These are phyloP conservation scores for Habroteleia sp. DNA, from an alignment of 2,888 invertebrate species.

Conservation along the genomic window DNA sequence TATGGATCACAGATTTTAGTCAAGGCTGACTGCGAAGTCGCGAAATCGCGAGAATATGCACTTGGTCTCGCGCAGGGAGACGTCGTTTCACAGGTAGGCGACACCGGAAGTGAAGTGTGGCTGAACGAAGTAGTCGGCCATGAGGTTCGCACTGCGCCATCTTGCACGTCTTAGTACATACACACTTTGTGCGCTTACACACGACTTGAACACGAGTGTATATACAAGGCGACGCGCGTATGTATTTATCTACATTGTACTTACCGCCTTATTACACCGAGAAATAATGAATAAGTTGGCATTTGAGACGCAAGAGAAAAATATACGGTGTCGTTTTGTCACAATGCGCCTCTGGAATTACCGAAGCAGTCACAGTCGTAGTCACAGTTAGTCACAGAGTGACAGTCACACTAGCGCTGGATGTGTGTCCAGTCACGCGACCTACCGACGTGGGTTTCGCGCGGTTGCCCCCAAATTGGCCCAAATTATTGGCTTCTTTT, in stretches of 20 bases:
- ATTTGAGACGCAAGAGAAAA: slow-evolving; percentile 63
- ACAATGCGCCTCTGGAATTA: slow-evolving; percentile 66
- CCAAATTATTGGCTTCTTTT: slow-evolving; percentile 81
- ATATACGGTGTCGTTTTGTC: slow-evolving; percentile 69
- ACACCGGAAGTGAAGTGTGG: slow-evolving; percentile 62
- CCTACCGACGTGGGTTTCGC: slow-evolving; percentile 74
- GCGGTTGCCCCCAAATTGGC: slow-evolving; percentile 80
- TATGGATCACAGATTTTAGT: background rate
- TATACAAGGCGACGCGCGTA: slow-evolving; percentile 22
- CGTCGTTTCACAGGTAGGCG: slow-evolving; percentile 33
- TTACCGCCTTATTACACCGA: slow-evolving; percentile 67
- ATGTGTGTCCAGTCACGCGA: slow-evolving; percentile 67
- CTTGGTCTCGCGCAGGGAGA: slow-evolving; percentile 8
- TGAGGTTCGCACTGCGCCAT: slow-evolving; percentile 63
- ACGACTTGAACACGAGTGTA: slow-evolving; percentile 1
- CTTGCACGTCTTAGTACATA: slow-evolving; percentile 31
- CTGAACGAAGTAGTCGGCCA: slow-evolving; percentile 58
- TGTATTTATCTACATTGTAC: slow-evolving; percentile 64
- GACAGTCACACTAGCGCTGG: slow-evolving; percentile 67
- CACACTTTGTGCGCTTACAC: slow-evolving; percentile 27
- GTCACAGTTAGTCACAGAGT: slow-evolving; percentile 70
- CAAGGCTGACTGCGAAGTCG: background rate
- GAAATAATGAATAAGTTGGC: slow-evolving; percentile 68
- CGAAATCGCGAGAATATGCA: slow-evolving; percentile 41
- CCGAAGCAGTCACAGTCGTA: slow-evolving; percentile 63